These are phyloP conservation scores for Coleophora flavipennella DNA, from an alignment of 2,888 invertebrate species.

Conservation along the genomic window DNA sequence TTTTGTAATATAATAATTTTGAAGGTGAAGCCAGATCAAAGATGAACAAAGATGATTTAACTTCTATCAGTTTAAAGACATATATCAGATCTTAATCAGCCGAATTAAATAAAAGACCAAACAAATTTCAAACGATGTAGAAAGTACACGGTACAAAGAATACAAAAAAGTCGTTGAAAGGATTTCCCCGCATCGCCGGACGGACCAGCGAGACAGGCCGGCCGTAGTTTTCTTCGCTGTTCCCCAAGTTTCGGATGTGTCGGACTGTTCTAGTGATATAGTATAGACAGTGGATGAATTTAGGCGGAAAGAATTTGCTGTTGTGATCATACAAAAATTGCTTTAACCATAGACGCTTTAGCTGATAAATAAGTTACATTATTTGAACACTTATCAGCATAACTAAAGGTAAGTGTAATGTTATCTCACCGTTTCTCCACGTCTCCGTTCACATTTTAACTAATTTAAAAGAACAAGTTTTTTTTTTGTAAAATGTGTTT, in stretches of 20 bases:
- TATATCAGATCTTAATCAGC: too few species aligned
- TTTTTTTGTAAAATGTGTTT: too few species aligned
- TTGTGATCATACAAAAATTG: conserved; percentile 66
- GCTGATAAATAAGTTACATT: conserved; percentile 56
- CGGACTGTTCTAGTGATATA: conserved; percentile 66
- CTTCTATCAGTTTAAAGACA: too few species aligned
- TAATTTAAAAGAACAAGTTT: conserved; percentile 24
- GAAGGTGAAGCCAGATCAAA: too few species aligned
- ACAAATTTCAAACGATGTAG: too few species aligned
- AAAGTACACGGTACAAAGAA: too few species aligned
- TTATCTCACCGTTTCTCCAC: conserved; percentile 18
- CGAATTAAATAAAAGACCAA: too few species aligned
- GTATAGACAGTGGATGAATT: conserved; percentile 63
- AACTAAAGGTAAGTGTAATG: not conserved
- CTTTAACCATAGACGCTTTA: conserved; percentile 69
- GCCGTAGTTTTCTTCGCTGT: conserved; percentile 68
- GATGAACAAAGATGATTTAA: too few species aligned
- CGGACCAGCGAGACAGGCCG: conserved; percentile 58
- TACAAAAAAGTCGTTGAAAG: conserved; percentile 31
- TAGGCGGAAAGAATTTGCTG: conserved; percentile 53
- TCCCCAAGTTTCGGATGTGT: conserved; percentile 69
- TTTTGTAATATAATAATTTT: too few species aligned
- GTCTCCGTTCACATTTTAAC: conserved; percentile 46
- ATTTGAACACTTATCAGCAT: conserved; percentile 41
- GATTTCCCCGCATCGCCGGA: conserved; percentile 43